These are phyloP conservation scores for Galeopsomyia nigrocyanea DNA, from an alignment of 2,888 invertebrate species.

Conservation along the genomic window DNA sequence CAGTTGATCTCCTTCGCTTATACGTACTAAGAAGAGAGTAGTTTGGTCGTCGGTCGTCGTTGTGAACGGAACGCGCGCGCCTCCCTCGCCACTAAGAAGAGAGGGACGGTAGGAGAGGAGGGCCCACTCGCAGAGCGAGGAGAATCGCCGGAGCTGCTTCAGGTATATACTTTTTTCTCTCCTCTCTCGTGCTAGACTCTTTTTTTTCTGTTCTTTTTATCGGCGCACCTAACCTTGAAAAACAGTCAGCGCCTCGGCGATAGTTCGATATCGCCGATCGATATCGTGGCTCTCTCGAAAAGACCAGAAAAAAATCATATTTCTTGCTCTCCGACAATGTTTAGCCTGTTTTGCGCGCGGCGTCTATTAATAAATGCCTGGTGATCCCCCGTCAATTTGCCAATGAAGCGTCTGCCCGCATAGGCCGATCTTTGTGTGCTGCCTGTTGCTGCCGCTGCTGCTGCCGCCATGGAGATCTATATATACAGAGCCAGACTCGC, in stretches of 20 bases:
- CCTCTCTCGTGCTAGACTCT: background rate
- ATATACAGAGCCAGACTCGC: no score
- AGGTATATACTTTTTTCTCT: conserved; percentile 38
- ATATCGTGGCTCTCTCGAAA: background rate
- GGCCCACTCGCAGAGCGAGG: conserved; percentile 44
- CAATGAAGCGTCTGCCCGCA: no score
- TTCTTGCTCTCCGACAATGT: background rate
- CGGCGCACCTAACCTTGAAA: no score
- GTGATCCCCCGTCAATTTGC: no score
- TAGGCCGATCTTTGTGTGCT: no score
- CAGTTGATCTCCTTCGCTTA: background rate
- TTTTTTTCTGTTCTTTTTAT: background rate
- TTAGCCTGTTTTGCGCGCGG: conserved; percentile 5
- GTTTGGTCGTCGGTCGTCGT: background rate
- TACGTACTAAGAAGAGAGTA: background rate
- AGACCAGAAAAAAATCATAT: background rate
- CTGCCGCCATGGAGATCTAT: no score
- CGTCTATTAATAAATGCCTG: no score
- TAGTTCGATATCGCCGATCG: no score
- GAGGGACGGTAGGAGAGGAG: conserved; percentile 14
- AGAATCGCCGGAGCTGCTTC: conserved; percentile 39
- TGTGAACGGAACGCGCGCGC: no score
- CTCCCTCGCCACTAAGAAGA: conserved; percentile 15
- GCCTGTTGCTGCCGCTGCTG: no score
- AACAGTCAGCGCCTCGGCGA: no score